Evolutionary conservation across 2,113 vertebrate genomes (phyloP).

Genomic region (Coptodon bakossiorum): DNA sequence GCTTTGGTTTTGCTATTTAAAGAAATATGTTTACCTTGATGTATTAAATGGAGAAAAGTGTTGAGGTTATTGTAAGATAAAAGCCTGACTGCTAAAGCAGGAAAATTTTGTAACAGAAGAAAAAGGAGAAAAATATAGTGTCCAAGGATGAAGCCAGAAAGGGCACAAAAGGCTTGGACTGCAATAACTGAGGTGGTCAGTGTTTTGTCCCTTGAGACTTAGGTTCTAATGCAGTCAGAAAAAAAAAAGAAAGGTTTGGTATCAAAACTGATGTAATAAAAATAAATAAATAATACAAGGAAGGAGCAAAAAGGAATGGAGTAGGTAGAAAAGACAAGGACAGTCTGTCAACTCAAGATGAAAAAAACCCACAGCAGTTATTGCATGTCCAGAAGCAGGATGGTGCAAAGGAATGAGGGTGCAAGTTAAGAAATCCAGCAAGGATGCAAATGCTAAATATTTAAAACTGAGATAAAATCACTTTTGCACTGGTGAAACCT

Average conservation of each 20-base stretch:
- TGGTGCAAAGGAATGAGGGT: background rate
- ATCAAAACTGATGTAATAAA: background rate
- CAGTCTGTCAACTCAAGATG: background rate
- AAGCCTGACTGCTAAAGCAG: background rate
- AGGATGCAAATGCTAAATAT: background rate
- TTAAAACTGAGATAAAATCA: background rate
- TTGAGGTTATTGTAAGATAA: background rate
- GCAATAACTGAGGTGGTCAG: background rate
- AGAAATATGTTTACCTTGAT: background rate
- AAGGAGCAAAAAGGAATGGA: background rate
- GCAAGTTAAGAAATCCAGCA: background rate
- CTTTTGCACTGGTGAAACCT: background rate
- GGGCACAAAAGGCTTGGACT: background rate
- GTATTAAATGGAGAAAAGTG: background rate
- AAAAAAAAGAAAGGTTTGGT: background rate
- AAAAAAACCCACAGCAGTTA: background rate
- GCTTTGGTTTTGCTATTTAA: background rate
- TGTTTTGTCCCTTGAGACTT: background rate
- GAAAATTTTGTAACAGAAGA: background rate
- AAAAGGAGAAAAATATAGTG: background rate
- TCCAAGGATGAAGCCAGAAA: rapidly evolving
- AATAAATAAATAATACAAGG: background rate
- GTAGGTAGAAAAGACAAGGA: background rate
- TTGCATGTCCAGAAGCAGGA: background rate
- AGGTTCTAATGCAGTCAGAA: background rate